These are phyloP conservation scores for Leptobrachium ailaonicum DNA, from an alignment of 2,113 vertebrate genomes.

Conservation along the genomic window DNA sequence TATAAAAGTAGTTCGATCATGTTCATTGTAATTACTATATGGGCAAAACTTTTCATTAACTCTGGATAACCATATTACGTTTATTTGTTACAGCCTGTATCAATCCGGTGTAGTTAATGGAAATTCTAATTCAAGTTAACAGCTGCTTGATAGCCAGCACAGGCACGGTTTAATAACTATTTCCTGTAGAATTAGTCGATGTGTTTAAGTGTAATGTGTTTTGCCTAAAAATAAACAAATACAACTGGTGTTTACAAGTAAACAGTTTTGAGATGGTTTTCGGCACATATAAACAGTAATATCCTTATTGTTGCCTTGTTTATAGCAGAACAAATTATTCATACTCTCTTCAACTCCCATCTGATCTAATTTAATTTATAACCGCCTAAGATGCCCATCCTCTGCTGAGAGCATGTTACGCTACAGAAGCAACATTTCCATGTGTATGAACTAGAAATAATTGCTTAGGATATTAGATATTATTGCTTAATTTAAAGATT, in stretches of 20 bases:
- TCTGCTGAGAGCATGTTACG: not conserved
- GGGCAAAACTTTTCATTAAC: slow-evolving; percentile 15
- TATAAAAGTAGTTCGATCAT: not conserved
- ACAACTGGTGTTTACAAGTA: not conserved
- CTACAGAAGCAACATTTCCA: not conserved
- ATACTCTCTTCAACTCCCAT: not conserved
- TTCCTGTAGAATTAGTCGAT: slow-evolving; percentile 56
- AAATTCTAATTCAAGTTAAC: slow-evolving; percentile 46
- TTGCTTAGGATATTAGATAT: not conserved
- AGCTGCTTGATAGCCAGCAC: not conserved
- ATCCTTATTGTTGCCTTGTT: not conserved
- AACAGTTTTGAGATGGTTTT: not conserved
- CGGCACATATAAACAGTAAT: not conserved
- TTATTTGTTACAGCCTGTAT: slow-evolving; percentile 51
- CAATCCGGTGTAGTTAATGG: slow-evolving; percentile 40
- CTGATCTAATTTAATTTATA: slow-evolving; percentile 10
- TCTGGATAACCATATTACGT: slow-evolving; percentile 41
- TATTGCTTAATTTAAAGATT: not conserved
- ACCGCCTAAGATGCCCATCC: not conserved
- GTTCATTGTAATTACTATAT: not conserved
- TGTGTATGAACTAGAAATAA: not conserved
- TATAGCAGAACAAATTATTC: not conserved
- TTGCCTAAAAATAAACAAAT: not conserved
- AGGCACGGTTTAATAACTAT: not conserved
- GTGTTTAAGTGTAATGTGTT: not conserved